phyloP scores from a whole-genome alignment of 2,797 vertebrate genomes.

The Adrianichthys oophorus region DNA sequence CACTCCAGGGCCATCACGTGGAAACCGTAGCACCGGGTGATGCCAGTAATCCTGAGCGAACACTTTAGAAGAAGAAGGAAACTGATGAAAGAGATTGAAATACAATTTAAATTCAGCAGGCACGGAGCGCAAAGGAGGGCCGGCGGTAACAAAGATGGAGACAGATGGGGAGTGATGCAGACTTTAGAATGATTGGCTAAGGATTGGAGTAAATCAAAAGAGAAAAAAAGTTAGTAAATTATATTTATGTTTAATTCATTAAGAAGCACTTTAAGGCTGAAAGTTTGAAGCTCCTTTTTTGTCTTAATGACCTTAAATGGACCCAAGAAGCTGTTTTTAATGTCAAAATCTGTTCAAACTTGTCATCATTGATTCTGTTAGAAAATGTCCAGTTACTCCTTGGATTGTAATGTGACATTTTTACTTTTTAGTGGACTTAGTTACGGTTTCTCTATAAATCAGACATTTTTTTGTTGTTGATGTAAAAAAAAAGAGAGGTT shows the following conservation, averaged over 20 bases:
- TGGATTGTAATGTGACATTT: no score
- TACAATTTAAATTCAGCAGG: slow-evolving; percentile 65
- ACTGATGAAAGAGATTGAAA: slow-evolving; percentile 78
- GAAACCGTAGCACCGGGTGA: slow-evolving; percentile 61
- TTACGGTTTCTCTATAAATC: no score
- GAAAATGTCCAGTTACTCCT: no score
- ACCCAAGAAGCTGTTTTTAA: not conserved
- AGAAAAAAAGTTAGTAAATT: slow-evolving; percentile 48
- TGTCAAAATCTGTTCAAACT: no score
- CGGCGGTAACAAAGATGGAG: slow-evolving; percentile 45
- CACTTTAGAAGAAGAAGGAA: slow-evolving; percentile 28
- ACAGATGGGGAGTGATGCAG: slow-evolving; percentile 8
- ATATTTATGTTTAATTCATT: slow-evolving; percentile 54
- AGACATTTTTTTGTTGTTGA: no score
- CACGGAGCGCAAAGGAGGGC: slow-evolving; percentile 21
- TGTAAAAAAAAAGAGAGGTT: no score
- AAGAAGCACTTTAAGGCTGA: slow-evolving; percentile 17
- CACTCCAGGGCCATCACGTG: slow-evolving; percentile 42
- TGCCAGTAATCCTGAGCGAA: slow-evolving; percentile 40
- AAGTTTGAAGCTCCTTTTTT: not conserved
- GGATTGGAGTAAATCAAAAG: slow-evolving; percentile 20
- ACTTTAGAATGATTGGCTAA: slow-evolving; percentile 25
- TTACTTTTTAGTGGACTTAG: no score
- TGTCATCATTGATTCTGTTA: no score
- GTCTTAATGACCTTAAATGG: slow-evolving; percentile 14